Conservation (phyloP, 2,888 invertebrate genomes). For the Hemicrepidius hirtus region DNA sequence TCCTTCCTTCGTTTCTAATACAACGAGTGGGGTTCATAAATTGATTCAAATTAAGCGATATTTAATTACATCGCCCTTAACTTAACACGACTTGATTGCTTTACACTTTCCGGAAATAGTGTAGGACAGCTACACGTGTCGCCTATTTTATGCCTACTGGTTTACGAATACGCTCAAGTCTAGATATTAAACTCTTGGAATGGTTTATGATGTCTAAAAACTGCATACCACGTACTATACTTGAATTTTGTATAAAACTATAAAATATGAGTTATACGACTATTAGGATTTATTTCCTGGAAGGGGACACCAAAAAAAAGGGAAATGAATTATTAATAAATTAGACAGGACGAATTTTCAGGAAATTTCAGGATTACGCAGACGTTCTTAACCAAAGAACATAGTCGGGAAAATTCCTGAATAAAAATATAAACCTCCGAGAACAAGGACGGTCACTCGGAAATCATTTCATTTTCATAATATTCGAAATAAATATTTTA, state of each 20-base stretch:
- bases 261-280: too few relatives aligned
- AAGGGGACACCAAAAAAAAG: too few relatives aligned
- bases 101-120: slow-evolving; percentile 45
- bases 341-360: too few relatives aligned
- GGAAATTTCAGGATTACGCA: too few relatives aligned
- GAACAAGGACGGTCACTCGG: too few relatives aligned
- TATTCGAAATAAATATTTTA: too few relatives aligned
- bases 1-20: slow-evolving; percentile 52
- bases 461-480: too few relatives aligned
- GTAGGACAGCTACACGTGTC: slow-evolving; percentile 47
- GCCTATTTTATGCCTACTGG: slow-evolving; percentile 32
- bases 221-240: neutral
- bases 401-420: too few relatives aligned
- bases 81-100: slow-evolving; percentile 49
- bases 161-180: slow-evolving; percentile 25
- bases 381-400: too few relatives aligned
- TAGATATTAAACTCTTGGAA: slow-evolving; percentile 13
- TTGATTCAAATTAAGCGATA: slow-evolving; percentile 63
- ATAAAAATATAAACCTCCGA: too few relatives aligned
- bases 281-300: too few relatives aligned
- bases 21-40: slow-evolving; percentile 57
- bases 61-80: slow-evolving; percentile 60
- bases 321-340: too few relatives aligned
- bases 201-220: slow-evolving; percentile 7
- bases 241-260: neutral